These are phyloP conservation scores for Zophobas atratus DNA, from an alignment of 1,140 invertebrate genomes.

Conservation along the genomic window DNA sequence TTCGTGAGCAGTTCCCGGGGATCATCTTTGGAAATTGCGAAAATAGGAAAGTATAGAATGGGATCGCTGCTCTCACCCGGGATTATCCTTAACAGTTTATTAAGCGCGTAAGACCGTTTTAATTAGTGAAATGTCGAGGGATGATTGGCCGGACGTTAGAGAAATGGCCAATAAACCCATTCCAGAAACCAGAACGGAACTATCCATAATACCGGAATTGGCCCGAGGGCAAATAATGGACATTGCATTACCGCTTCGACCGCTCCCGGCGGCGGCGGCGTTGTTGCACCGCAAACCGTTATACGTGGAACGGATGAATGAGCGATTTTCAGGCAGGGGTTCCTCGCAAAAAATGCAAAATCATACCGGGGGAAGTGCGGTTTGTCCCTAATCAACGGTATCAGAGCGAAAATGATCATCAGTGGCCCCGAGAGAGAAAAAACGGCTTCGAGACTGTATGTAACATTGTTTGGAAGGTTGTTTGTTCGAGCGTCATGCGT, in stretches of 20 bases:
- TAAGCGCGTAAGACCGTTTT: slow-evolving; percentile 36
- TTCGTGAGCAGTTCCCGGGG: no score
- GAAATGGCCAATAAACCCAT: slow-evolving; percentile 50
- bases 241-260: slow-evolving; percentile 50
- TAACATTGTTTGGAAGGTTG: no score
- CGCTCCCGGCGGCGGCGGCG: slow-evolving; percentile 14
- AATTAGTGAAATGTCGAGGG: slow-evolving; percentile 21
- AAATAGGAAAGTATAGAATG: not conserved
- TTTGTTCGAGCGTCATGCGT: not conserved
- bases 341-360: not conserved
- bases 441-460: no score
- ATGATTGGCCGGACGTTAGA: slow-evolving; percentile 38
- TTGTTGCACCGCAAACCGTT: slow-evolving; percentile 24
- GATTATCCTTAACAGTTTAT: slow-evolving; percentile 5
- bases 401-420: no score
- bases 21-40: not conserved
- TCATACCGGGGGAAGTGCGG: no score
- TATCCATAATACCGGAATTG: slow-evolving; percentile 51
- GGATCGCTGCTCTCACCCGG: not conserved
- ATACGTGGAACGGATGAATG: slow-evolving; percentile 38
- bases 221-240: slow-evolving; percentile 46
- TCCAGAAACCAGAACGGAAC: slow-evolving; percentile 53
- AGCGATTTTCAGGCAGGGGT: slow-evolving; percentile 22
- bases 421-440: no score
- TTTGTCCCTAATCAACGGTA: no score